These are phyloP conservation scores for Tolypeutes matacus DNA, from an alignment of 2,797 vertebrate species.

Conservation along the genomic window DNA sequence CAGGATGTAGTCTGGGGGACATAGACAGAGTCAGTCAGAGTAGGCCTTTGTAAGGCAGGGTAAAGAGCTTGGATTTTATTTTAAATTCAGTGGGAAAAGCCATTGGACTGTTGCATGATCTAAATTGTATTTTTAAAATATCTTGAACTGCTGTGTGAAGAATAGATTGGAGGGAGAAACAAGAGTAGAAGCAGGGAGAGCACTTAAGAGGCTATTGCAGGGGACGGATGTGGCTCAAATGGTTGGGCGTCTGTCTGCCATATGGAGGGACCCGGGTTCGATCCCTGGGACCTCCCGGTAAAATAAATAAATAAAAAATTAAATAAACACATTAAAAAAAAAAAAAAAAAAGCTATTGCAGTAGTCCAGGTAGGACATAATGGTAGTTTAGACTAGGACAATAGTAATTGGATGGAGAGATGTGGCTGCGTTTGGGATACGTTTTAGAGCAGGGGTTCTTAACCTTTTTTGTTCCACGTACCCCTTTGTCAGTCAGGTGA, in stretches of 20 bases:
- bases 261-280: too few relatives aligned
- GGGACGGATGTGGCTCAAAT: too few relatives aligned
- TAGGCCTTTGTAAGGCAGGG: slow-evolving; percentile 3
- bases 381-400: neutral
- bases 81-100: neutral
- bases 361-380: neutral
- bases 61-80: slow-evolving; percentile 31
- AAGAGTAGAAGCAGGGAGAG: too few relatives aligned
- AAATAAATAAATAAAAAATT: too few relatives aligned
- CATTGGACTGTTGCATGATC: neutral
- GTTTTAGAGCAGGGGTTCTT: neutral
- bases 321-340: too few relatives aligned
- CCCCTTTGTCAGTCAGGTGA: too few relatives aligned
- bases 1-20: neutral
- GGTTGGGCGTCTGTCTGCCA: too few relatives aligned
- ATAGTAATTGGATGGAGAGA: neutral
- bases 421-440: neutral
- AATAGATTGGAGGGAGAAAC: too few relatives aligned
- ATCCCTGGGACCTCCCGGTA: too few relatives aligned
- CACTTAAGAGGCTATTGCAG: neutral
- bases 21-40: neutral
- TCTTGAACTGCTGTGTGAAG: neutral
- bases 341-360: too few relatives aligned
- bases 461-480: too few relatives aligned
- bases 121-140: slow-evolving; percentile 46